These are phyloP conservation scores for Limnephilus auricula DNA, from an alignment of 2,888 invertebrate genomes.

Conservation along the genomic window DNA sequence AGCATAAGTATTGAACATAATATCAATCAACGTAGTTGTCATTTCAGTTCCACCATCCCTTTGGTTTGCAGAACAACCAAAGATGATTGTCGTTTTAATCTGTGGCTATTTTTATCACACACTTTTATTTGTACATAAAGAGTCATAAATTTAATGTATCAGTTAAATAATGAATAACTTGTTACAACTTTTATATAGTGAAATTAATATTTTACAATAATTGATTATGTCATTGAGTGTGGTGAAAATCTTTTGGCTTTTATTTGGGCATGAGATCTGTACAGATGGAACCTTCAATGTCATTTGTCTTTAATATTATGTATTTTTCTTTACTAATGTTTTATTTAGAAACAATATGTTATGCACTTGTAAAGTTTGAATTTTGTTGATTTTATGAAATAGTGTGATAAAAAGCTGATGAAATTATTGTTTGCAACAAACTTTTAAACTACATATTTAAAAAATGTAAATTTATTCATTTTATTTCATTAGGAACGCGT, in stretches of 20 bases:
- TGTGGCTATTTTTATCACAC: constrained; percentile 23
- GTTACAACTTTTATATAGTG: constrained; percentile 15
- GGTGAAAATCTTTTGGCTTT: neutral
- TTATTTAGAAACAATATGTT: neutral
- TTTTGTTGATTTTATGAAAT: neutral
- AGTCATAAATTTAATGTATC: constrained; percentile 39
- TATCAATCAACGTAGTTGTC: neutral
- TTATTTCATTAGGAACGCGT: neutral
- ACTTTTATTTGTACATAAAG: constrained; percentile 38
- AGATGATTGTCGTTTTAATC: constrained; percentile 49
- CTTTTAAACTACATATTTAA: neutral
- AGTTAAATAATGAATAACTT: constrained; percentile 16
- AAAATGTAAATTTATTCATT: neutral
- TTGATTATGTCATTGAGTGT: constrained; percentile 6
- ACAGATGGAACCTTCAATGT: neutral
- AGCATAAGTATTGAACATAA: constrained; percentile 26
- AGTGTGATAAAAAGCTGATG: neutral
- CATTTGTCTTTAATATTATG: neutral
- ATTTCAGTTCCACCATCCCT: constrained; percentile 48
- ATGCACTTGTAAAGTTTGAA: neutral
- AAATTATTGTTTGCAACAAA: neutral
- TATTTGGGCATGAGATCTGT: constrained; percentile 12
- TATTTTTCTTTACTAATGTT: neutral
- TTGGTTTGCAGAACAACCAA: constrained; percentile 61
- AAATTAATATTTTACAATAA: constrained; percentile 14